These are phyloP conservation scores for Spheniscus humboldti DNA, from an alignment of 2,797 vertebrate species.

Conservation along the genomic window DNA sequence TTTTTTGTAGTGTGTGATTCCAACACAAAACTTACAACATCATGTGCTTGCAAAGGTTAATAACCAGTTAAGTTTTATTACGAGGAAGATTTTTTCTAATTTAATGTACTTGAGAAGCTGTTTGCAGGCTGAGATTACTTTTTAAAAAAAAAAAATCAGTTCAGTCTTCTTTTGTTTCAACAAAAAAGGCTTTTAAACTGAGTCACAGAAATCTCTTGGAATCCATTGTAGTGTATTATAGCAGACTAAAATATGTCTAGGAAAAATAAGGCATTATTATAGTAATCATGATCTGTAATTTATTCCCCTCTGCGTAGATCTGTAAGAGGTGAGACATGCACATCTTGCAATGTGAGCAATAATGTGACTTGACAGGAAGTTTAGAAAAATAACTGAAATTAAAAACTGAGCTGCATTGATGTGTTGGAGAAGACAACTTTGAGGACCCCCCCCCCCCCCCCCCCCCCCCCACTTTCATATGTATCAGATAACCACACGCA, in stretches of 20 bases:
- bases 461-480: accelerated
- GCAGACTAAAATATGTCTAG: neutral
- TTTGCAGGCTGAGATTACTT: neutral
- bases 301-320: neutral
- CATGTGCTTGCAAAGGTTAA: neutral
- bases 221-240: neutral
- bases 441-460: too few relatives aligned
- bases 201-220: neutral
- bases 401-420: neutral
- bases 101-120: neutral
- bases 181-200: neutral
- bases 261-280: neutral
- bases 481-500: neutral
- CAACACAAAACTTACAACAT: neutral
- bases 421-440: neutral
- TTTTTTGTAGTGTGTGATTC: neutral
- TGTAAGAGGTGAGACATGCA: neutral
- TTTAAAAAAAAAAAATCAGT: neutral
- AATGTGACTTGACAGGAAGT: neutral
- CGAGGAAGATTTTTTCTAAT: neutral
- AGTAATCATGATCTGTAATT: neutral
- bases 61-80: neutral
- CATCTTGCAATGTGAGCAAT: neutral
- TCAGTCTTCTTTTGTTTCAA: neutral
- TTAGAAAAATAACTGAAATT: neutral